phyloP scores from a whole-genome alignment of 2,888 invertebrate species.

The Monochamus alternatus region DNA sequence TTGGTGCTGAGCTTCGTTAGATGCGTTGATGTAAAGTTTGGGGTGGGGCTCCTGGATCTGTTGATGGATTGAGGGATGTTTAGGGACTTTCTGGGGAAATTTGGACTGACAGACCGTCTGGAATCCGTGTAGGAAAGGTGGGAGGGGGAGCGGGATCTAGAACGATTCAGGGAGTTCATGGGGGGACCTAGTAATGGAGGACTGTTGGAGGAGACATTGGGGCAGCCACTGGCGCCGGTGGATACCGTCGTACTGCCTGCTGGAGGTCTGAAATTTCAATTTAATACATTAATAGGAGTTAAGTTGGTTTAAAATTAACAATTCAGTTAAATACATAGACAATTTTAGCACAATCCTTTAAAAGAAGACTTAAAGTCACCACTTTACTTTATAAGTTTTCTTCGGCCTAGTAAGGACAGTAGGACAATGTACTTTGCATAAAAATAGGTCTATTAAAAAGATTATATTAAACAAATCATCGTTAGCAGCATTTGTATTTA shows the following conservation, averaged over 20 bases:
- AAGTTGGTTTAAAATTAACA: background rate
- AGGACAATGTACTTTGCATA: too few relatives aligned
- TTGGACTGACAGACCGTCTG: slow-evolving; percentile 66
- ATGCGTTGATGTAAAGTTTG: slow-evolving; percentile 73
- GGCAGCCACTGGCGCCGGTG: slow-evolving; percentile 38
- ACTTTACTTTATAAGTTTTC: too few relatives aligned
- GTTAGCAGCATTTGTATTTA: too few relatives aligned
- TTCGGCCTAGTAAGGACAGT: too few relatives aligned
- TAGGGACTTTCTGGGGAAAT: slow-evolving; percentile 63
- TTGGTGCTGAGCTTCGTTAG: slow-evolving; percentile 62
- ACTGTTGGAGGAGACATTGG: slow-evolving; percentile 51
- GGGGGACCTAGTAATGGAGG: slow-evolving; percentile 67
- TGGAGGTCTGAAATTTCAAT: slow-evolving; percentile 40
- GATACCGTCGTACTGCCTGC: slow-evolving; percentile 35
- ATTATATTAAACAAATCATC: too few relatives aligned
- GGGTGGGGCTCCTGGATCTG: slow-evolving; percentile 72
- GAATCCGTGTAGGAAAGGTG: slow-evolving; percentile 56
- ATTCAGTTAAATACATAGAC: background rate
- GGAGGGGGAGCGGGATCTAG: slow-evolving; percentile 67
- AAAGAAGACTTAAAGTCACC: too few relatives aligned
- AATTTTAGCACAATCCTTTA: too few relatives aligned
- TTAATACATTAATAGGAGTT: too few relatives aligned
- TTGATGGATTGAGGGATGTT: slow-evolving; percentile 57
- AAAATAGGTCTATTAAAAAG: too few relatives aligned
- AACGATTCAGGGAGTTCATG: slow-evolving; percentile 69